A percentile compares a stretch with the other conserved stretches of the same genome.
Conservation (phyloP, 2,888 invertebrate species). For the Agrotis exclamationis region DNA sequence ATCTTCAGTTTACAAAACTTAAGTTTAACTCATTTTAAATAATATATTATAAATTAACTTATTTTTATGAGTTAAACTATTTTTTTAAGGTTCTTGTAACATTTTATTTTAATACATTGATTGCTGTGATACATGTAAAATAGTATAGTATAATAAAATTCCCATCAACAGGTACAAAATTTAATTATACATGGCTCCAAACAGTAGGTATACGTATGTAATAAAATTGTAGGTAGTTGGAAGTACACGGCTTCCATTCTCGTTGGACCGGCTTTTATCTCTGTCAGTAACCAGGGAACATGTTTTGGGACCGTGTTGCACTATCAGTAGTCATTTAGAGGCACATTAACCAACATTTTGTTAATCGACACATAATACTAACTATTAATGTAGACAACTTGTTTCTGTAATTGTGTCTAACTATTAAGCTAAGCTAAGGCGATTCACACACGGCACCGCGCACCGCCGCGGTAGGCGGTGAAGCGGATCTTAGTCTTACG, state of each 20-base stretch:
- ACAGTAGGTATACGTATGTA: conserved; percentile 6
- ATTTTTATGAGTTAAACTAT: too few species aligned
- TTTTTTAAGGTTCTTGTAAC: too few species aligned
- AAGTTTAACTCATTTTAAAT: too few species aligned
- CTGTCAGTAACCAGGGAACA: conserved; percentile 36
- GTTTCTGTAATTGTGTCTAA: conserved; percentile 16
- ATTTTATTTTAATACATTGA: background rate
- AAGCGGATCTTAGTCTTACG: too few species aligned
- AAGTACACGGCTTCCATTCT: conserved; percentile 32
- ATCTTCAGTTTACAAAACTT: too few species aligned
- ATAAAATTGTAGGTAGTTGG: conserved; percentile 21
- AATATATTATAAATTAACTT: too few species aligned
- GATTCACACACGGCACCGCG: too few species aligned
- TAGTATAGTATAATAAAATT: conserved; percentile 13
- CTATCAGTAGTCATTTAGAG: conserved; percentile 64
- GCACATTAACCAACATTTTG: conserved; percentile 70
- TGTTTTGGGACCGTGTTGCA: conserved; percentile 49
- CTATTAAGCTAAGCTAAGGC: too few species aligned
- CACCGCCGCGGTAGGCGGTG: too few species aligned
- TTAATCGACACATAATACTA: conserved; percentile 63
- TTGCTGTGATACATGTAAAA: conserved; percentile 1
- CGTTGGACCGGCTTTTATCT: conserved; percentile 58
- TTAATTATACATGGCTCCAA: conserved; percentile 43
- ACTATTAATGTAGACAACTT: conserved; percentile 52
- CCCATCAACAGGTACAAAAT: conserved; percentile 20